Evolutionary conservation across 2,113 vertebrate genomes (phyloP).

Genomic region (Vulpes vulpes): DNA sequence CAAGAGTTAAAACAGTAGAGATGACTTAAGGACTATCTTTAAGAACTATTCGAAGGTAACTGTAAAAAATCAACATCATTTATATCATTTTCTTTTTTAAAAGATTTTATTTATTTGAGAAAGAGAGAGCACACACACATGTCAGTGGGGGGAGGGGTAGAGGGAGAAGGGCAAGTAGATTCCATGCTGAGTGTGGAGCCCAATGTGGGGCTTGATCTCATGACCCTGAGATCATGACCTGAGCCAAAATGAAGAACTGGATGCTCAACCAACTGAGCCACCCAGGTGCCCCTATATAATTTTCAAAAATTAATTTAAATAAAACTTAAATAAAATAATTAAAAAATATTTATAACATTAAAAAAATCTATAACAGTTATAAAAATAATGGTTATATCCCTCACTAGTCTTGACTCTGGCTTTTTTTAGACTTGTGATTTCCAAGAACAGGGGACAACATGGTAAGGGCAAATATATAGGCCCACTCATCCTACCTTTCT

Average conservation of each 20-base stretch:
- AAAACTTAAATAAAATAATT: no score
- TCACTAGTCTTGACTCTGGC: not conserved
- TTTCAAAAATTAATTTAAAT: not conserved
- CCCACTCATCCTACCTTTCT: not conserved
- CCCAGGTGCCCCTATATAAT: not conserved
- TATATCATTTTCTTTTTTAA: not conserved
- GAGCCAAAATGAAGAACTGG: not conserved
- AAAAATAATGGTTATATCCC: not conserved
- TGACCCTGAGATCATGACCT: not conserved
- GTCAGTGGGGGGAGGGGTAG: not conserved
- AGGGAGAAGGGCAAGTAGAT: not conserved
- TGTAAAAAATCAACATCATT: not conserved
- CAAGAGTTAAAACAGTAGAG: not conserved
- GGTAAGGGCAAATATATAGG: not conserved
- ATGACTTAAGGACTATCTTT: not conserved
- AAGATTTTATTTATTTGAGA: not conserved
- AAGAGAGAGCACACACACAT: not conserved
- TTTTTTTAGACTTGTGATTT: conserved; percentile 34
- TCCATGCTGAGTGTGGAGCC: not conserved
- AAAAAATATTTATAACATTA: not conserved
- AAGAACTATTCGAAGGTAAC: not conserved
- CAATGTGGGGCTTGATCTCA: not conserved
- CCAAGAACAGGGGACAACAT: not conserved
- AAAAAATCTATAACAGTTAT: not conserved
- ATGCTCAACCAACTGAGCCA: not conserved